Percentiles rank a stretch among this genome's conserved stretches.
Conservation (phyloP, 2,888 invertebrate species). For the Brachyptera putata region DNA sequence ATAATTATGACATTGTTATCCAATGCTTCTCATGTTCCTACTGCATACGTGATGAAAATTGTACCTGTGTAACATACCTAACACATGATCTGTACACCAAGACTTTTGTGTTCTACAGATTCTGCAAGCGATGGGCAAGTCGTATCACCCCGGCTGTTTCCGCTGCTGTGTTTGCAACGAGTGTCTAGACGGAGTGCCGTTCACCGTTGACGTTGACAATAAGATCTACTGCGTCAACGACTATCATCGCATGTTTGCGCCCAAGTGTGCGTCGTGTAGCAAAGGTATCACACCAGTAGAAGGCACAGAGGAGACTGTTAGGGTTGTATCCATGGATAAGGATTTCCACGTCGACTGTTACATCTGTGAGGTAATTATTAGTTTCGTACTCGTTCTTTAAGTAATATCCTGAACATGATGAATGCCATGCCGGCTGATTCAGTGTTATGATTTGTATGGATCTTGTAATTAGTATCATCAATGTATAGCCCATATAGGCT, state of each 20-base stretch:
- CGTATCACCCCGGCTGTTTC: conserved; percentile 98
- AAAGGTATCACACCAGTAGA: conserved; percentile 94
- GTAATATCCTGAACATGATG: no score
- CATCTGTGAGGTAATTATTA: conserved; percentile 81
- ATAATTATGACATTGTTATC: no score
- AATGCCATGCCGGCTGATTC: no score
- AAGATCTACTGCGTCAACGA: conserved; percentile 98
- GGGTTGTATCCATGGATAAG: conserved; percentile 98
- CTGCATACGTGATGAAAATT: no score
- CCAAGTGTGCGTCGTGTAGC: conserved; percentile 95
- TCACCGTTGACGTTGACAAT: conserved; percentile 96
- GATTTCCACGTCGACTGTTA: conserved; percentile 99
- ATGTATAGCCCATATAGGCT: no score
- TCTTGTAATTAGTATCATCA: not conserved
- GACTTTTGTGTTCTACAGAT: no score
- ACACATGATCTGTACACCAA: no score
- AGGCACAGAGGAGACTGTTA: conserved; percentile 96
- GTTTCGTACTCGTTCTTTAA: no score
- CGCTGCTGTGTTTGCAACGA: conserved; percentile 97
- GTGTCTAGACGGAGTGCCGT: conserved; percentile 96
- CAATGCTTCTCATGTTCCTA: no score
- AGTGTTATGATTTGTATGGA: no score
- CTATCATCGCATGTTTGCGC: conserved; percentile 97
- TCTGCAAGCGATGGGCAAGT: conserved; percentile 98
- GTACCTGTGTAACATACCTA: no score